Evolutionary conservation across 2,113 vertebrate genomes (phyloP).

Genomic region (Xiphias gladius): DNA sequence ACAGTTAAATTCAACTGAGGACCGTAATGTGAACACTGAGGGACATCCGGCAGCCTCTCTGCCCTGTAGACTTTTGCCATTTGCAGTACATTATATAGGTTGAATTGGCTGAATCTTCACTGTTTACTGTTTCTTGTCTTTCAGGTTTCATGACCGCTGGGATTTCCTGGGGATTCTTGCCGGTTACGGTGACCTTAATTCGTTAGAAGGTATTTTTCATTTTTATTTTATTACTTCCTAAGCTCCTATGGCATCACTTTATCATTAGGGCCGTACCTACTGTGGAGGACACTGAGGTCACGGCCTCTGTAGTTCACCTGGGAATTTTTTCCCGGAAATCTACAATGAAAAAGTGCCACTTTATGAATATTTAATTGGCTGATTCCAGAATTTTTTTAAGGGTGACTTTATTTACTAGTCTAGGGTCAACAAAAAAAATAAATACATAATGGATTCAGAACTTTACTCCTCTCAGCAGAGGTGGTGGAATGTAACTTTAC

Average conservation of each 20-base stretch:
- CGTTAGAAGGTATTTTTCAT: not conserved
- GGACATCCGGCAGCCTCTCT: not conserved
- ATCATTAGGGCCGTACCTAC: not conserved
- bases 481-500: not conserved
- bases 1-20: not conserved
- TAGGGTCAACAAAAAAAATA: not conserved
- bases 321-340: not conserved
- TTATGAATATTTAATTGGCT: not conserved
- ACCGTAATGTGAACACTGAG: not conserved
- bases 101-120: not conserved
- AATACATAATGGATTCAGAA: not conserved
- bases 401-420: not conserved
- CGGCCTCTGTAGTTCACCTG: not conserved
- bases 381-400: not conserved
- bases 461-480: not conserved
- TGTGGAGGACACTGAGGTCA: not conserved
- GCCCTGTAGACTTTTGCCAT: not conserved
- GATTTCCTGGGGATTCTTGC: not conserved
- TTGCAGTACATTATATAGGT: not conserved
- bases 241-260: not conserved
- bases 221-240: not conserved
- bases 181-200: not conserved
- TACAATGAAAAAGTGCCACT: not conserved
- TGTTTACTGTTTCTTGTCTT: not conserved
- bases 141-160: not conserved